These are phyloP conservation scores for Pagrus major DNA, from an alignment of 2,113 vertebrate genomes.

Conservation along the genomic window DNA sequence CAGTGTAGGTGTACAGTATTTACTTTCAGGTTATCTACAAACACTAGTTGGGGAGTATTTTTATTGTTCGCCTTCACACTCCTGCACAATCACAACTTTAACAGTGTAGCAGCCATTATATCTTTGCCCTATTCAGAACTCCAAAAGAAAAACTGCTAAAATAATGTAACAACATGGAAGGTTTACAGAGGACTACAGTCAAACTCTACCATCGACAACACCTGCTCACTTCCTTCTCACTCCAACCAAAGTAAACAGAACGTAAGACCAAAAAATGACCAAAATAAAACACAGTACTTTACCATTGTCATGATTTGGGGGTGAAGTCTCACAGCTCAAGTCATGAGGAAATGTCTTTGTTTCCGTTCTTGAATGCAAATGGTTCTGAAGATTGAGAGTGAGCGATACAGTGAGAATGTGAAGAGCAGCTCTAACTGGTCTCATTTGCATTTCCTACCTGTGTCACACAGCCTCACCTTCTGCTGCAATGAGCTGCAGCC, in stretches of 20 bases:
- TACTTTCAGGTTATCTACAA: background rate
- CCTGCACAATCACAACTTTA: conserved; percentile 3
- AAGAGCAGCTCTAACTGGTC: conserved; percentile 43
- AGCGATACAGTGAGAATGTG: conserved; percentile 32
- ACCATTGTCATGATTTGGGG: conserved; percentile 74
- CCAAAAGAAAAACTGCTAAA: background rate
- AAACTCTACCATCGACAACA: background rate
- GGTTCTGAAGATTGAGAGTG: conserved; percentile 25
- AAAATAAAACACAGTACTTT: conserved; percentile 64
- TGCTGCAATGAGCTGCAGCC: conserved; percentile 3
- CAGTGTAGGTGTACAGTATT: conserved; percentile 2
- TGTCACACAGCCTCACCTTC: conserved; percentile 45
- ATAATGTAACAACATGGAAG: background rate
- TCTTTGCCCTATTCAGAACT: background rate
- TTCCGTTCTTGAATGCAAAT: conserved; percentile 65
- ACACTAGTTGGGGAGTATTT: background rate
- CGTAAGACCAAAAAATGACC: background rate
- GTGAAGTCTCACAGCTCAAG: conserved; percentile 45
- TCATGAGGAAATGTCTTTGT: conserved; percentile 65
- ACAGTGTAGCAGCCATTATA: background rate
- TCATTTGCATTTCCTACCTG: conserved; percentile 79
- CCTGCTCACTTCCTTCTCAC: conserved; percentile 52
- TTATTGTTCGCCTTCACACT: conserved; percentile 17
- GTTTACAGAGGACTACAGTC: background rate
- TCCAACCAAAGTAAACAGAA: conserved; percentile 2